These are phyloP conservation scores for Molossus molossus DNA, from an alignment of 2,797 vertebrate species.

Conservation along the genomic window DNA sequence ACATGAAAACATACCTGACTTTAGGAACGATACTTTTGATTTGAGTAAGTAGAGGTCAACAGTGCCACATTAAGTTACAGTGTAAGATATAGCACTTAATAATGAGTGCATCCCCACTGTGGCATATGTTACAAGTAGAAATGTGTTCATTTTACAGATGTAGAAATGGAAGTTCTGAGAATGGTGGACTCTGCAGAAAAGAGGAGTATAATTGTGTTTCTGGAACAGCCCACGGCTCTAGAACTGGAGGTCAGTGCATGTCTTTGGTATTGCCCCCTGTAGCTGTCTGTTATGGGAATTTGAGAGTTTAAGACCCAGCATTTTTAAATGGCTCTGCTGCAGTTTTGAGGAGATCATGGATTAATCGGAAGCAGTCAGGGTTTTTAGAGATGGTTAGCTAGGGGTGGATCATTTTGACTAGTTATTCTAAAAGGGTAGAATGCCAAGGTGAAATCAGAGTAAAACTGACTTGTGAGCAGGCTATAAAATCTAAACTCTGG, in stretches of 20 bases:
- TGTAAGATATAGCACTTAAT: background rate
- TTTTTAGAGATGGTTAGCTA: background rate
- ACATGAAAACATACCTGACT: slow-evolving; percentile 10
- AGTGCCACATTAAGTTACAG: background rate
- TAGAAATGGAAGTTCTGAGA: background rate
- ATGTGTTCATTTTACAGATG: background rate
- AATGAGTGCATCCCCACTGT: background rate
- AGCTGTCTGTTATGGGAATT: background rate
- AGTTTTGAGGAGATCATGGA: background rate
- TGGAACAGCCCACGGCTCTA: background rate
- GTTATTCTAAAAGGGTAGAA: slow-evolving; percentile 31
- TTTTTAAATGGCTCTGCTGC: background rate
- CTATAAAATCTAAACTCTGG: background rate
- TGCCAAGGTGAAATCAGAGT: slow-evolving; percentile 39
- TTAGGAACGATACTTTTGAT: background rate
- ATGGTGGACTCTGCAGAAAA: background rate
- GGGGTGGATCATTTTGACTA: slow-evolving; percentile 9
- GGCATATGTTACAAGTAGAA: background rate
- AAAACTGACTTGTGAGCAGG: slow-evolving; percentile 35
- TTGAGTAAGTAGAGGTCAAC: background rate
- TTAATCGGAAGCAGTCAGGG: background rate
- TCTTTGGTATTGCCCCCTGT: background rate
- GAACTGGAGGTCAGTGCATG: slow-evolving; percentile 15
- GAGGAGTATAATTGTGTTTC: background rate
- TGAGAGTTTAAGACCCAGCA: background rate